Evolutionary conservation across 2,888 invertebrate genomes (phyloP), one percentile per base, ranked within the genome.

Genomic region (Synergus itoensis): DNA sequence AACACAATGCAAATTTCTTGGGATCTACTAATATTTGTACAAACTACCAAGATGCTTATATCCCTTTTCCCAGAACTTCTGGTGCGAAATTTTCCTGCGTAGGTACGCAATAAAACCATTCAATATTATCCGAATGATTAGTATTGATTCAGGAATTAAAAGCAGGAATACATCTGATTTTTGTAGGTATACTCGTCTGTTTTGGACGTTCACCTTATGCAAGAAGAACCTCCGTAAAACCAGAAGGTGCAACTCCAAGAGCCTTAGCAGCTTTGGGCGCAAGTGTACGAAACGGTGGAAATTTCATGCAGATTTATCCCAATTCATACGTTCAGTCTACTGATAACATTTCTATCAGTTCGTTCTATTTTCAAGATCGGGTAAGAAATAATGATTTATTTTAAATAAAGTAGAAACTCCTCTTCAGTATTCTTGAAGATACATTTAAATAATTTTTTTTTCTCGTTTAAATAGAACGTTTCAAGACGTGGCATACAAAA

Each of bases 1-100:
- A 90, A 77, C 88, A 91, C 77, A 88, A 87, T 75, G 87, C 89
- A 45, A 91, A 88, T 79, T 92, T 91, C 65, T 81, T 91, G 65
- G 90, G 88, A 69, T 90, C 92, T 2, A 88, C 91, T 4, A 90
- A 88, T 77, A 90, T 92, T 67, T 91, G 88, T 57, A 85, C 89
- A 7, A 91, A 91, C 86, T 92, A 90, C 85, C 91, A 94, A 48
- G 97, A 97, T 89, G 95, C 97, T 9, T 97, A 97, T 90, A 97
- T 99, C 85, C 99, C 99, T 0, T 99, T 98, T 92, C 99, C 99
- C 0, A 94, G 98, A 77, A 99, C 98, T 0, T 98, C 98, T 12
- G 98, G 98, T 0, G 98, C 98, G 0, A 96, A 96, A 87, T 99
- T 99, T 94, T 98, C 97, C 92, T 96, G 96, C 41, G 96, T 96